Percentiles rank a stretch among this genome's conserved stretches.
These are phyloP conservation scores for Oegoconia quadripuncta DNA, from an alignment of 2,888 invertebrate species.

Conservation along the genomic window DNA sequence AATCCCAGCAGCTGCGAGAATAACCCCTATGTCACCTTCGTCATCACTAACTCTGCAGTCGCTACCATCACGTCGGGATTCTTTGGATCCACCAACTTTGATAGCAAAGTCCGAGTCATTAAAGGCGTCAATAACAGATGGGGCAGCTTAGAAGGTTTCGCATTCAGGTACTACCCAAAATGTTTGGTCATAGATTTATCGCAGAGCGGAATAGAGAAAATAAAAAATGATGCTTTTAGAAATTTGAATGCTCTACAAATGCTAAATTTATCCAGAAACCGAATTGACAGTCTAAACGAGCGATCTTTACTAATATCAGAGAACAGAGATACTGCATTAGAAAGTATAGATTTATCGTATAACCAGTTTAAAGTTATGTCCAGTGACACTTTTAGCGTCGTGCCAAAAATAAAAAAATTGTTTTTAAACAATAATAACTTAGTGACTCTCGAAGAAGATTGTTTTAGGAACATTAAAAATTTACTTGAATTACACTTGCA, in stretches of 20 bases:
- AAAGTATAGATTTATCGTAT: slow-evolving; percentile 46
- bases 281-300: slow-evolving; percentile 34
- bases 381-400: slow-evolving; percentile 30
- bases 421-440: slow-evolving; percentile 49
- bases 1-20: slow-evolving; percentile 34
- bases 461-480: slow-evolving; percentile 37
- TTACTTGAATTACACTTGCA: slow-evolving; percentile 38
- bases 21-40: slow-evolving; percentile 45
- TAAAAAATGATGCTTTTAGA: slow-evolving; percentile 45
- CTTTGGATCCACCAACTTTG: slow-evolving; percentile 63
- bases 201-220: slow-evolving; percentile 35
- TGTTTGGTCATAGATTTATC: slow-evolving; percentile 39
- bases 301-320: slow-evolving; percentile 37
- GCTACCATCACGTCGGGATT: slow-evolving; percentile 36
- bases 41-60: slow-evolving; percentile 32
- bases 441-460: slow-evolving; percentile 35
- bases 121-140: slow-evolving; percentile 40
- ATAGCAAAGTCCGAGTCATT: slow-evolving; percentile 48
- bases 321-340: slow-evolving; percentile 23
- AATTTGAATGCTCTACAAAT: slow-evolving; percentile 29
- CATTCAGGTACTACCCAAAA: slow-evolving; percentile 50
- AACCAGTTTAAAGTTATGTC: slow-evolving; percentile 40
- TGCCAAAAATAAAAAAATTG: slow-evolving; percentile 37
- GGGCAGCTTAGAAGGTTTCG: slow-evolving; percentile 32
- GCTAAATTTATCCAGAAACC: slow-evolving; percentile 53